Base-by-base conservation (phyloP, 2,888 invertebrate species). In the Hydroisotoma schaefferi region DNA sequence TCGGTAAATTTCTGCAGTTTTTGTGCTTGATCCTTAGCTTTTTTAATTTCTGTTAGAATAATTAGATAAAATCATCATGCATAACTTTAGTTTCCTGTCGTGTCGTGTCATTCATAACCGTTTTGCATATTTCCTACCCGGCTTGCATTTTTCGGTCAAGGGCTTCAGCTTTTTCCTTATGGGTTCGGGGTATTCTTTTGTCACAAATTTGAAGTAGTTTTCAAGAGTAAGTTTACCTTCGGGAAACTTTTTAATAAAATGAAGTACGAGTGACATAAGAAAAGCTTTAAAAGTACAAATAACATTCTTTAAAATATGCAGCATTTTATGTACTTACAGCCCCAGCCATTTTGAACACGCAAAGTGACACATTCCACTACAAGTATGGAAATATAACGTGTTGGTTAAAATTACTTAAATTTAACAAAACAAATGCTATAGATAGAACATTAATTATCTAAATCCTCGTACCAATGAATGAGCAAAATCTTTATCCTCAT, bases 291-390 rank as follows among this genome's bases (percentile, higher is more conserved):
- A n/a, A n/a, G 51, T 18, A 33, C 37, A 10, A 8, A 53, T 52
- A 25, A 8, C 22, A 18, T 20, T 43, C n/a, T 33, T 33, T 33
- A 33, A 8, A 33, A 33, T 8, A 33, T 8, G 15, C 33, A 15
- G 15, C 15, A 10, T 33, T 37, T 20, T 40, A 23, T n/a, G n/a
- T n/a, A 43, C 55, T 57, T 61, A 61, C 61, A 2, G 38, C 55
- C n/a, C 37, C 33, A 4, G 54, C 27, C 27, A 57, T 57, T 10
- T 49, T n/a, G 2, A 61, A 46, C 23, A 55, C 52, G 37, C 61
- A 61, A 18, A 61, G 20, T 12, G 48, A 54, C n/a, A 43, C 46
- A 12, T 58, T 61, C 61, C 61, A 61, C 61, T 61, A 15, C 1
- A 37, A n/a, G n/a, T n/a, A 55, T 15, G 15, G 33, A 33, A 10